phyloP scores from a whole-genome alignment of 2,888 invertebrate genomes.

The Lagria hirta region DNA sequence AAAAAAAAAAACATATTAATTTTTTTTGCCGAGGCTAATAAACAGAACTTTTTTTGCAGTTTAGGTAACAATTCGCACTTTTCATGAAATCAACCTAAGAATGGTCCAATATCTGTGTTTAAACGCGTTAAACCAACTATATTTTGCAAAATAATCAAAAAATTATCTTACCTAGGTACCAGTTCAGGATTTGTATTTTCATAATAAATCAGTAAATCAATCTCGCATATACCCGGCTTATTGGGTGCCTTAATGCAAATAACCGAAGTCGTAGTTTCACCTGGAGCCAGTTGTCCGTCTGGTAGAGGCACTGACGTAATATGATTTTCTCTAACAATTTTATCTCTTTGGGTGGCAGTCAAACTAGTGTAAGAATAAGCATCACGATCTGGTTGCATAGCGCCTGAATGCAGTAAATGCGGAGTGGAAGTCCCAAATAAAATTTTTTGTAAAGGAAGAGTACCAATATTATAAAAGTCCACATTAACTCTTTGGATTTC shows the following conservation, averaged over 20 bases:
- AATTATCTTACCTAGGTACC: slow-evolving; percentile 46
- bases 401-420: slow-evolving; percentile 59
- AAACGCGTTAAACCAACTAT: too few relatives aligned
- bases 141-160: slow-evolving; percentile 5
- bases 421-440: slow-evolving; percentile 71
- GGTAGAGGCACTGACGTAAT: slow-evolving; percentile 53
- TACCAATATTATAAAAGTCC: slow-evolving; percentile 70
- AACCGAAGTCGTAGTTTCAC: slow-evolving; percentile 57
- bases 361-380: slow-evolving; percentile 23
- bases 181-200: slow-evolving; percentile 55
- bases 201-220: slow-evolving; percentile 75
- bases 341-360: slow-evolving; percentile 43
- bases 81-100: too few relatives aligned
- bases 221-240: slow-evolving; percentile 61
- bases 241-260: slow-evolving; percentile 73
- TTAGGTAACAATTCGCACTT: too few relatives aligned
- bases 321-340: slow-evolving; percentile 52
- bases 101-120: too few relatives aligned
- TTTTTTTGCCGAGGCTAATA: too few relatives aligned
- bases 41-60: too few relatives aligned
- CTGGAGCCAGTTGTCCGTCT: slow-evolving; percentile 57
- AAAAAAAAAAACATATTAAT: too few relatives aligned
- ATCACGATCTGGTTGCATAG: too few relatives aligned
- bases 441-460: slow-evolving; percentile 64
- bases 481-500: slow-evolving; percentile 71